Base-by-base conservation (phyloP, 2,888 invertebrate species). In the Sphaerophoria rueppellii region DNA sequence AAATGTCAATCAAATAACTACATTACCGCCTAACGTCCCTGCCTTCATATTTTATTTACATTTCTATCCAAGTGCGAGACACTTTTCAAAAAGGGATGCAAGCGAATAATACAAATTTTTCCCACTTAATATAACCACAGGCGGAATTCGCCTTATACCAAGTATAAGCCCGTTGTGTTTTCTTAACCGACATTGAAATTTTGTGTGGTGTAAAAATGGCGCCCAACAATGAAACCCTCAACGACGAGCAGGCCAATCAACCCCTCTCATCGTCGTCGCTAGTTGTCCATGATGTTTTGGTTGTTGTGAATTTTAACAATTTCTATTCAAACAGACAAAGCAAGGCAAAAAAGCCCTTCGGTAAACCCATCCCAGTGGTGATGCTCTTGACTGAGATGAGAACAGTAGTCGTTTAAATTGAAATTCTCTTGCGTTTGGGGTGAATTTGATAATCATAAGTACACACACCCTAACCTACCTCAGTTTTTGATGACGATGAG, bases 381-480 rank as follows among this genome's bases (percentile, higher is more conserved):
- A 43, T 43, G 50, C 35, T 57, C 80, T 65, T 75, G 61, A 74
- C 14, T 65, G 75, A 11, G 11, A 12, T 9, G 11, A 43, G 6
- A 7, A n/a, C n/a, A n/a, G 40, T 1, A 72, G 40, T 67, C 46
- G 76, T 48, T 63, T 57, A 65, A 81, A 76, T 72, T 14, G 60
- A 72, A 71, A 46, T 70, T 34, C 35, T 70, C 57, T 71, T 65
- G 12, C 16, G 16, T 57, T 40, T 46, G 34, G 73, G 57, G 16
- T 32, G 6, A 43, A 7, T 34, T 57, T 11, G 34, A 35, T 14
- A 57, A 46, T 34, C 34, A 48, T 11, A 55, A 40, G 7, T 40
- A 40, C 71, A 79, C 60, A 75, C 57, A 37, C 76, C 76, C 80
- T 85, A 85, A 85, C 85, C 85, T 85, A 85, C 80, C 85, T 70